Evolutionary conservation across 2,797 vertebrate species (phyloP).

Genomic region (Anisognathus igniventris): DNA sequence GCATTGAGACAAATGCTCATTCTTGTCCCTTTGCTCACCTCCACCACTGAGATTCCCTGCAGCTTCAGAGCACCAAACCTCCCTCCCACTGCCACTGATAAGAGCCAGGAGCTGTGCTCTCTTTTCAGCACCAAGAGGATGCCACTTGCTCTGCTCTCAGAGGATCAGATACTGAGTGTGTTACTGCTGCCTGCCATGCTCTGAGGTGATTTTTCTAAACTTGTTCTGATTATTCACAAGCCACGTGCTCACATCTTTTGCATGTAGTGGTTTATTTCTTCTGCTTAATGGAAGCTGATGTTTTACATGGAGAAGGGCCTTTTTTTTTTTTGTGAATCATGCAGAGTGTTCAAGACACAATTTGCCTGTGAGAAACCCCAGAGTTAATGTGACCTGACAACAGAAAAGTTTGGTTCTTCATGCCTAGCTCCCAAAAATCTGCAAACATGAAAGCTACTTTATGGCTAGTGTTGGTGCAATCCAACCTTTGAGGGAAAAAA

Average conservation of each 20-base stretch:
- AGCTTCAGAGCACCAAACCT: not conserved
- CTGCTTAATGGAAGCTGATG: slow-evolving; percentile 35
- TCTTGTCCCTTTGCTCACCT: not conserved
- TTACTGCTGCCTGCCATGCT: not conserved
- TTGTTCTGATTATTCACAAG: slow-evolving; percentile 5
- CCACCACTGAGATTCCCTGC: not conserved
- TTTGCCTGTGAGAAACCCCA: slow-evolving; percentile 54
- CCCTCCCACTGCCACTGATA: not conserved
- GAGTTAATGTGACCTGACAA: slow-evolving; percentile 59
- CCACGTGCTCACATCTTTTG: not conserved
- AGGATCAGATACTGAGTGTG: not conserved
- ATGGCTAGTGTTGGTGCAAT: not conserved
- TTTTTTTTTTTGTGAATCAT: not conserved
- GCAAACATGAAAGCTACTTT: not conserved
- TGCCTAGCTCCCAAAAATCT: slow-evolving; percentile 11
- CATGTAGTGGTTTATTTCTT: not conserved
- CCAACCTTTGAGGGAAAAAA: not conserved
- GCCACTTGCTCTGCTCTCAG: not conserved
- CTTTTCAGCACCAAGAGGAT: not conserved
- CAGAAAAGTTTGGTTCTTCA: slow-evolving; percentile 41
- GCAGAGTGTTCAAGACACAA: slow-evolving; percentile 11
- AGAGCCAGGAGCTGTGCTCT: not conserved
- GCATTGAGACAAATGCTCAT: fast-evolving
- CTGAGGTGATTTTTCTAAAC: not conserved
- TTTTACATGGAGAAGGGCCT: not conserved